Conservation (phyloP, 1,140 invertebrate species). For the Drosophila bocki region DNA sequence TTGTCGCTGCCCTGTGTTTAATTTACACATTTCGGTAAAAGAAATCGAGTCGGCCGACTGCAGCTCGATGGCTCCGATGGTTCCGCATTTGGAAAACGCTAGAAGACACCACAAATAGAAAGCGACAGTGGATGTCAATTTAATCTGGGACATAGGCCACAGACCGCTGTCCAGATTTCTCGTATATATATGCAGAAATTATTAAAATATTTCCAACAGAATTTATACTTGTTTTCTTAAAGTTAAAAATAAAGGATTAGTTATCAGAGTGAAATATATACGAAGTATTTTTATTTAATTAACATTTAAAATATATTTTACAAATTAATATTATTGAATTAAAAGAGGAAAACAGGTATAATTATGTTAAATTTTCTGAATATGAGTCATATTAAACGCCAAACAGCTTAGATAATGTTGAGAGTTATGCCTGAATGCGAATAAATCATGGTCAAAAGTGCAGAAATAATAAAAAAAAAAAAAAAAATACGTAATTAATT, state of each 20-base stretch:
- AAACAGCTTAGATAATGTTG: not conserved
- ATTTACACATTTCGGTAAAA: slow-evolving; percentile 77
- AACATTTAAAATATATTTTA: too few species aligned
- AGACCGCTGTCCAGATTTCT: not conserved
- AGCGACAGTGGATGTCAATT: slow-evolving; percentile 12
- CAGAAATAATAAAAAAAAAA: not conserved
- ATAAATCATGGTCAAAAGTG: not conserved
- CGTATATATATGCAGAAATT: not conserved
- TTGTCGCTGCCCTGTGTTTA: slow-evolving; percentile 43
- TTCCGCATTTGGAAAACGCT: slow-evolving; percentile 48
- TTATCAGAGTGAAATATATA: too few species aligned
- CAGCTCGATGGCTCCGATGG: slow-evolving; percentile 30
- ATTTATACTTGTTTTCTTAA: not conserved
- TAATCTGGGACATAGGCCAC: slow-evolving; percentile 31
- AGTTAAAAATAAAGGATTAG: not conserved
- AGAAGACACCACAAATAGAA: slow-evolving; percentile 41
- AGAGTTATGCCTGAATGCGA: not conserved
- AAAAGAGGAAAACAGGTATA: too few species aligned
- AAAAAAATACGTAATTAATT: too few species aligned
- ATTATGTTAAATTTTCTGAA: too few species aligned
- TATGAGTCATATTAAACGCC: not conserved
- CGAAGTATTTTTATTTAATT: too few species aligned
- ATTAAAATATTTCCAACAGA: not conserved
- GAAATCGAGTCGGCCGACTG: slow-evolving; percentile 65
- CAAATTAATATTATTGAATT: not conserved